phyloP scores from a whole-genome alignment of 2,888 invertebrate genomes.

The Limenitis camilla region DNA sequence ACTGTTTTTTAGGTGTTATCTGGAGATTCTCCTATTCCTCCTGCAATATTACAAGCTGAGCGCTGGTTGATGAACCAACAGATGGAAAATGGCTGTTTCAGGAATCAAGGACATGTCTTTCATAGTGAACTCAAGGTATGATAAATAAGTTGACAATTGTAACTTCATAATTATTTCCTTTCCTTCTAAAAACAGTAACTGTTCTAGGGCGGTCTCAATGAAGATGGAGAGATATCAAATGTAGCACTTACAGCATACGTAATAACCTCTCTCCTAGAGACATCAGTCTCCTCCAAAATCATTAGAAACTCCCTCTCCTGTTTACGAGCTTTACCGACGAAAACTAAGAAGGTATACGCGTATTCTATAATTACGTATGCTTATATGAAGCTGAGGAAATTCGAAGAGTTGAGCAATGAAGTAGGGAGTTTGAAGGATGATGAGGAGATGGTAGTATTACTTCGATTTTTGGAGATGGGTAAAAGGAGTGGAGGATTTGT shows the following conservation, averaged over 20 bases:
- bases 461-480: conserved; percentile 48
- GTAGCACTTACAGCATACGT: conserved; percentile 81
- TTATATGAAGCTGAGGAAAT: conserved; percentile 41
- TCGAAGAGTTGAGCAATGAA: conserved; percentile 41
- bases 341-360: conserved; percentile 44
- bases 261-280: conserved; percentile 77
- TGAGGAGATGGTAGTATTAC: conserved; percentile 43
- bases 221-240: conserved; percentile 68
- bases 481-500: conserved; percentile 72
- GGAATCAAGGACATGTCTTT: conserved; percentile 79
- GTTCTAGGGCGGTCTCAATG: conserved; percentile 68
- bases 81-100: conserved; percentile 85
- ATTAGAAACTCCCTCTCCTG: conserved; percentile 77
- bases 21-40: conserved; percentile 40
- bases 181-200: too few relatives aligned
- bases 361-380: conserved; percentile 51
- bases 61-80: conserved; percentile 79
- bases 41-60: conserved; percentile 44
- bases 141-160: too few relatives aligned
- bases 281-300: conserved; percentile 54
- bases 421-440: conserved; percentile 36
- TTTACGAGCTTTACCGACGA: conserved; percentile 60
- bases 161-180: too few relatives aligned
- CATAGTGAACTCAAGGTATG: conserved; percentile 74
- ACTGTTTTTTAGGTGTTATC: conserved; percentile 37